Base-by-base conservation (phyloP, 2,113 vertebrate species). In the Oryctolagus cuniculus region DNA sequence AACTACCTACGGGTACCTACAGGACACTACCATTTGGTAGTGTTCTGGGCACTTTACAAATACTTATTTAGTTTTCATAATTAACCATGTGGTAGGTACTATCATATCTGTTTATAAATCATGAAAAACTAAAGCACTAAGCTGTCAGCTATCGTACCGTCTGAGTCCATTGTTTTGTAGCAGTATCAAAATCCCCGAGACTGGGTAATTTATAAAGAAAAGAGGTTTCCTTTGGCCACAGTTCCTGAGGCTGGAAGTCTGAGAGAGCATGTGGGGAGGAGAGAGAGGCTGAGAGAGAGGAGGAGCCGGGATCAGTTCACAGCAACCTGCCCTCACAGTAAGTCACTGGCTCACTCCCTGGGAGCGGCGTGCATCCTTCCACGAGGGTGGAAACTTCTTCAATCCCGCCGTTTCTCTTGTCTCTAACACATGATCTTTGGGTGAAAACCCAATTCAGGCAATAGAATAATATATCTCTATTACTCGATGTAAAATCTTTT, bases 1-100 rank as follows among this genome's bases (percentile, higher is more conserved):
- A 61, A 86, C n/a, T 61, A 31, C n/a, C n/a, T n/a, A n/a, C n/a
- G n/a, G n/a, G n/a, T n/a, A n/a, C n/a, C n/a, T n/a, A n/a, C n/a
- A n/a, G n/a, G n/a, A n/a, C n/a, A n/a, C n/a, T n/a, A 31, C 0
- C 22, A 21, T 61, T 17, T 34, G 66, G 10, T 51, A 73, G 34
- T 6, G 10, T 63, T 82, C 8, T 77, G 58, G 86, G 51, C 21
- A 36, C 51, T 87, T 95, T 75, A 38, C 27, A 81, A 77, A 75
- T 87, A 82, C 63, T 58, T 29, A 89, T 31, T 63, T 75, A 90
- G 58, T 81, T 69, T 51, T 93, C 69, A 74, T 69, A 69, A 61
- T n/a, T 70, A 58, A 92, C 15, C 10, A 44, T 29, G 17, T 4
- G 4, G 25, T 29, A 72, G 24, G 13, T 38, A 36, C 38, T 84